These are phyloP conservation scores for Sebastes iracundus DNA, from an alignment of 2,797 vertebrate genomes.

Conservation along the genomic window DNA sequence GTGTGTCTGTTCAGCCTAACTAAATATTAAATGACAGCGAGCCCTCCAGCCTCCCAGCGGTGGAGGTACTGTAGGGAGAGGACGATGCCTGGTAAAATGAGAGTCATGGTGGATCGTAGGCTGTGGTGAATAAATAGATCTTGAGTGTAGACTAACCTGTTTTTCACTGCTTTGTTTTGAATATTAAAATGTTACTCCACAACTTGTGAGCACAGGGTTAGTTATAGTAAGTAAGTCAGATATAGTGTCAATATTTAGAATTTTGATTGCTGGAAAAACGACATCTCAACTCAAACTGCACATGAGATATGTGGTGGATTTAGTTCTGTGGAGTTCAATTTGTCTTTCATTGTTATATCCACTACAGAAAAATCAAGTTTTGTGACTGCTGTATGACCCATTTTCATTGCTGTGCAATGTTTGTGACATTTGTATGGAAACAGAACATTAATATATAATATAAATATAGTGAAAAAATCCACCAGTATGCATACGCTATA, in stretches of 20 bases:
- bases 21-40: slow-evolving; percentile 73
- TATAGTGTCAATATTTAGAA: neutral
- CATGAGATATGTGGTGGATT: neutral
- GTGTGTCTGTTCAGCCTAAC: slow-evolving; percentile 26
- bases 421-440: neutral
- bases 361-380: neutral
- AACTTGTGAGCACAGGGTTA: slow-evolving; percentile 7
- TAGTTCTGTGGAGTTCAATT: neutral
- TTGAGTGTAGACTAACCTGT: slow-evolving; percentile 23
- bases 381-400: neutral
- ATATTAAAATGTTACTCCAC: slow-evolving; percentile 1
- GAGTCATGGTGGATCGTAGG: slow-evolving; percentile 30
- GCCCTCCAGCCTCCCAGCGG: slow-evolving; percentile 44
- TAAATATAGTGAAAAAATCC: neutral
- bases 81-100: slow-evolving; percentile 55
- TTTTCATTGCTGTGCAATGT: neutral
- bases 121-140: slow-evolving; percentile 47
- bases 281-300: neutral
- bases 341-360: neutral
- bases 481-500: neutral
- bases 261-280: neutral
- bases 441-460: neutral
- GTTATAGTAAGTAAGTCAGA: slow-evolving; percentile 16
- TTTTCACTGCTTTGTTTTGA: slow-evolving; percentile 37
- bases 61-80: slow-evolving; percentile 31